Evolutionary conservation across 2,888 invertebrate species (phyloP).

Genomic region (Agapostemon virescens): DNA sequence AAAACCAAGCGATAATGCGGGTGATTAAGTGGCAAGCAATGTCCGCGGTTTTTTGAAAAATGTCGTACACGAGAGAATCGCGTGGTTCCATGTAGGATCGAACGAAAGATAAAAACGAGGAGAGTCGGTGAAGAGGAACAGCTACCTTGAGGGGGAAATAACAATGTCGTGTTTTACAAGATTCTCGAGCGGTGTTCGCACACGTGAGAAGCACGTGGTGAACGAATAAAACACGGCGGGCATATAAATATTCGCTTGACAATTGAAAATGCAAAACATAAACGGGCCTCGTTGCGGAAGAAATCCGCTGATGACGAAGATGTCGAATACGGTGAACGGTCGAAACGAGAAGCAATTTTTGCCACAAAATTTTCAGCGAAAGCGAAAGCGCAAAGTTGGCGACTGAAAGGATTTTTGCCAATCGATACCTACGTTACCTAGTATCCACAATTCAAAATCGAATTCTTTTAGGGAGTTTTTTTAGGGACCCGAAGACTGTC

Average conservation of each 20-base stretch:
- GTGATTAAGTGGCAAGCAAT: neutral
- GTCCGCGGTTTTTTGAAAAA: neutral
- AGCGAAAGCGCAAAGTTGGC: constrained; percentile 32
- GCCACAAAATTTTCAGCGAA: neutral
- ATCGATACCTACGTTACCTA: neutral
- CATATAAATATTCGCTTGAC: constrained; percentile 39
- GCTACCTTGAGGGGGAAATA: constrained; percentile 14
- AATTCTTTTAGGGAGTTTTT: neutral
- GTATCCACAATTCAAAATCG: neutral
- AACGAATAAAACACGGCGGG: constrained; percentile 22
- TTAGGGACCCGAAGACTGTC: no score
- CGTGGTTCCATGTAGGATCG: neutral
- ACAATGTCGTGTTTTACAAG: constrained; percentile 22
- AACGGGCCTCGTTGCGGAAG: constrained; percentile 41
- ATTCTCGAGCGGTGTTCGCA: constrained; percentile 7
- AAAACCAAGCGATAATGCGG: neutral
- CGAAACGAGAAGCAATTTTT: constrained; percentile 32
- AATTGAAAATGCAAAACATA: constrained; percentile 46
- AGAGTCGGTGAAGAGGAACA: neutral
- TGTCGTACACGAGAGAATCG: neutral
- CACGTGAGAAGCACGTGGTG: neutral
- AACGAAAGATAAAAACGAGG: neutral
- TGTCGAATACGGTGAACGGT: constrained; percentile 28
- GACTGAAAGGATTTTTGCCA: constrained; percentile 29
- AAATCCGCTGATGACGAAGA: constrained; percentile 51